phyloP scores from a whole-genome alignment of 2,113 vertebrate genomes.

The Hucho hucho region DNA sequence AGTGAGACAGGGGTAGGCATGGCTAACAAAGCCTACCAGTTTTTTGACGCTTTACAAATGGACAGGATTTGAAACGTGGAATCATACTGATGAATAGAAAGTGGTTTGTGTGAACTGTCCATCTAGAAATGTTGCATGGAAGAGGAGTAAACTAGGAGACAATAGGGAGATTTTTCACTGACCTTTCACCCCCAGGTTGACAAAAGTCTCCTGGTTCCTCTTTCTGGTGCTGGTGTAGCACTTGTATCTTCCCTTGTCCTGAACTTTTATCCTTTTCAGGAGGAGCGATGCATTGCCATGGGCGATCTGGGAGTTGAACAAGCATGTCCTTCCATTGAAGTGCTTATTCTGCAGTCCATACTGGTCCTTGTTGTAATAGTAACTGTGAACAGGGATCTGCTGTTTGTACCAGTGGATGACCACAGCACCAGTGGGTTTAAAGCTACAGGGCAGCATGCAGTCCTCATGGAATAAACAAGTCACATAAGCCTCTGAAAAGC shows the following conservation, averaged over 20 bases:
- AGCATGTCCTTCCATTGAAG: constrained; percentile 72
- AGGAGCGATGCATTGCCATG: constrained; percentile 81
- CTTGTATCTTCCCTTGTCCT: constrained; percentile 73
- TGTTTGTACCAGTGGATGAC: constrained; percentile 84
- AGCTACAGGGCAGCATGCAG: constrained; percentile 77
- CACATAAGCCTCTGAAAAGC: constrained; percentile 57
- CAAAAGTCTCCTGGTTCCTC: constrained; percentile 61
- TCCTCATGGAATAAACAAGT: constrained; percentile 76
- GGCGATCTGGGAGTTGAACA: constrained; percentile 73
- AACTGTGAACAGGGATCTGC: constrained; percentile 75
- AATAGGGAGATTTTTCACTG: constrained; percentile 32
- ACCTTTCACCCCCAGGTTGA: constrained; percentile 73
- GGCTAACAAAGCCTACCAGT: no score
- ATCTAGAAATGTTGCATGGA: background rate
- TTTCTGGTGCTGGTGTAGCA: constrained; percentile 79
- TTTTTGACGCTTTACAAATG: no score
- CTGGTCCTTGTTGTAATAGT: constrained; percentile 75
- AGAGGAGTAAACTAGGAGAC: background rate
- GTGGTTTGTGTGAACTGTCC: no score
- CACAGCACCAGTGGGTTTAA: constrained; percentile 65
- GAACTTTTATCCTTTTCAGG: constrained; percentile 69
- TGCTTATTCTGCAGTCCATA: constrained; percentile 65
- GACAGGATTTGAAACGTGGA: no score
- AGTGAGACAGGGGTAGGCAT: no score
- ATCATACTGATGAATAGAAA: no score